Conservation (phyloP, 2,888 invertebrate genomes). For the Brachyopa scutellaris region DNA sequence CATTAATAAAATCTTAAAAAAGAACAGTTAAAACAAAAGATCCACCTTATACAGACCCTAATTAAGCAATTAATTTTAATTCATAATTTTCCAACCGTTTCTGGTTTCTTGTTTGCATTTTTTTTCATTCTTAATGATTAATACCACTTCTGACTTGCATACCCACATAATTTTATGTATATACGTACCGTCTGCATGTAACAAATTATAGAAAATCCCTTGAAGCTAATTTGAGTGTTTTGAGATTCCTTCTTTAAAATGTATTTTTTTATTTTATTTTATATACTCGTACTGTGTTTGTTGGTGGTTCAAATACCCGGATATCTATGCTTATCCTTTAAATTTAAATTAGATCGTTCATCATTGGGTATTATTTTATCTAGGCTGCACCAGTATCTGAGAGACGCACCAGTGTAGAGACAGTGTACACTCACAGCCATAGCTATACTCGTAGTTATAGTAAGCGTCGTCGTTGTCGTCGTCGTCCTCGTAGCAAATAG, state of each 20-base stretch:
- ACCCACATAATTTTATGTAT: conserved; percentile 12
- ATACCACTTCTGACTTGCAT: conserved; percentile 29
- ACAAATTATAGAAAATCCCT: conserved; percentile 72
- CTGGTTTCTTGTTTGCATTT: not conserved
- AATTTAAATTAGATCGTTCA: conserved; percentile 73
- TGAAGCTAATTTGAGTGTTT: conserved; percentile 70
- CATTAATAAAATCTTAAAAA: no score
- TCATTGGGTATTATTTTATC: conserved; percentile 72
- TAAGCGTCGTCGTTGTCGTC: conserved; percentile 14
- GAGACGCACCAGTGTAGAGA: conserved; percentile 54
- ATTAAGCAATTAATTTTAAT: conserved; percentile 64
- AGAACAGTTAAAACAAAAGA: no score
- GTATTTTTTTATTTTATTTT: conserved; percentile 38
- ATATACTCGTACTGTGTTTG: not conserved
- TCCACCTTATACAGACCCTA: conserved; percentile 3
- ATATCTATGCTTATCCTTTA: conserved; percentile 72
- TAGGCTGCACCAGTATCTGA: conserved; percentile 63
- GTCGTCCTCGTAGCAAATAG: conserved; percentile 58
- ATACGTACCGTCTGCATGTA: conserved; percentile 36
- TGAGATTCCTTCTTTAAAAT: conserved; percentile 52
- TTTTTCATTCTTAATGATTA: conserved; percentile 53
- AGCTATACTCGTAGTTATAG: conserved; percentile 7
- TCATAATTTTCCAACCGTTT: conserved; percentile 21
- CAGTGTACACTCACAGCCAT: not conserved
- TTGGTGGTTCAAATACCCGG: conserved; percentile 58